Percentiles rank a stretch among this genome's conserved stretches.
These are phyloP conservation scores for Geopemphigus sp. DNA, from an alignment of 1,140 invertebrate genomes.

Conservation along the genomic window DNA sequence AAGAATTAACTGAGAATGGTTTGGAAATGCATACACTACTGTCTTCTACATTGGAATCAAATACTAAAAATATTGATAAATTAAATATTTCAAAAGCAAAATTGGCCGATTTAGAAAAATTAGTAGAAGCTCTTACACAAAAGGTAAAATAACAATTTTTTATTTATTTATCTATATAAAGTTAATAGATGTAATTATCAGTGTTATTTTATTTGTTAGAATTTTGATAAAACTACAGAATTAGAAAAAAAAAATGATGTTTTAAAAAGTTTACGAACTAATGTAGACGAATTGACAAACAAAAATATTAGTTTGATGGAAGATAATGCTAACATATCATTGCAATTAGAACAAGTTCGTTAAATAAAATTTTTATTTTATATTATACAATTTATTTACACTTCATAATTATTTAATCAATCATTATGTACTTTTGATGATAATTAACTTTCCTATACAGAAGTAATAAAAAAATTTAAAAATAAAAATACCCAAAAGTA, in stretches of 20 bases:
- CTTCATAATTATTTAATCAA: too few relatives aligned
- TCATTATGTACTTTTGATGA: too few relatives aligned
- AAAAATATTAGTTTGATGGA: conserved; percentile 15
- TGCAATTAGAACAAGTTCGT: conserved; percentile 24
- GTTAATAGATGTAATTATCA: not conserved
- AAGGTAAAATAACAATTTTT: conserved; percentile 13
- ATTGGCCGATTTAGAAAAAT: conserved; percentile 26
- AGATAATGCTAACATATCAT: conserved; percentile 16
- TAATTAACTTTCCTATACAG: too few relatives aligned
- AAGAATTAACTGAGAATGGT: conserved; percentile 42
- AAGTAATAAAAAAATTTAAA: too few relatives aligned
- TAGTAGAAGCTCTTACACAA: conserved; percentile 16
- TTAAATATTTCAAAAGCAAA: conserved; percentile 9
- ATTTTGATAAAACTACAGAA: conserved; percentile 35
- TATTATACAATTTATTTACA: too few relatives aligned
- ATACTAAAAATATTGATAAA: conserved; percentile 7
- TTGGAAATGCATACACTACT: conserved; percentile 37
- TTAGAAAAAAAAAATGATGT: conserved; percentile 19
- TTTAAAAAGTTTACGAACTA: not conserved
- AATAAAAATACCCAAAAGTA: too few relatives aligned
- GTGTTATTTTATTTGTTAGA: conserved; percentile 2
- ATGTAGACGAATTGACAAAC: conserved; percentile 6
- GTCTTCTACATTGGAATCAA: conserved; percentile 23
- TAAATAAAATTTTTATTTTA: not conserved
- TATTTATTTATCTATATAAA: not conserved